A percentile compares a stretch with the other conserved stretches of the same genome.
Evolutionary conservation across 1,140 invertebrate species (phyloP).

Genomic region (Thereuonema tuberculata): DNA sequence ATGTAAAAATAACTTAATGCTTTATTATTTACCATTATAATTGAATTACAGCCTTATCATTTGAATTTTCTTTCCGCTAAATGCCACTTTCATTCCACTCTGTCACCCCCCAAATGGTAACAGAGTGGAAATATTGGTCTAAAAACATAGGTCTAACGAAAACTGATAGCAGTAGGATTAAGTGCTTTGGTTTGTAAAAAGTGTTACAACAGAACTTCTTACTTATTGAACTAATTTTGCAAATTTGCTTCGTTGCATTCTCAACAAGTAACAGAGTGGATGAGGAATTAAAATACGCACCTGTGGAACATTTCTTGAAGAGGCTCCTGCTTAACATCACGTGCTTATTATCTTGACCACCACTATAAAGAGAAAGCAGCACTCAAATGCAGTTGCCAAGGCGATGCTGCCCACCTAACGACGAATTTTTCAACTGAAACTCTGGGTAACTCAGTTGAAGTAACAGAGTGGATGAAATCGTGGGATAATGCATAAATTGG

Average conservation of each 20-base stretch:
- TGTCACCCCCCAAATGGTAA: too few relatives aligned
- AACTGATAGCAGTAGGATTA: not conserved
- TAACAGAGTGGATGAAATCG: too few relatives aligned
- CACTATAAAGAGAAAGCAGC: too few relatives aligned
- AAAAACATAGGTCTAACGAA: not conserved
- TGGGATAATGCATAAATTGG: too few relatives aligned
- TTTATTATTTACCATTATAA: too few relatives aligned
- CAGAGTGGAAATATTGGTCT: not conserved
- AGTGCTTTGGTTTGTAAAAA: not conserved
- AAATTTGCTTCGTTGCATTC: not conserved
- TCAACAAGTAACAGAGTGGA: not conserved
- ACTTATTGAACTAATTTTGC: not conserved
- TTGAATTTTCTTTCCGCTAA: not conserved
- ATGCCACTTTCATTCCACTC: too few relatives aligned
- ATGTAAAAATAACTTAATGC: not conserved
- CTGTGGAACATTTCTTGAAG: not conserved
- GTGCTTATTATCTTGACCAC: too few relatives aligned
- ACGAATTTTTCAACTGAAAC: too few relatives aligned
- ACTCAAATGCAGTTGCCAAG: too few relatives aligned
- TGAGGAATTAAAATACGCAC: not conserved
- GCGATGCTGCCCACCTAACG: too few relatives aligned
- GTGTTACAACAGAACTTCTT: not conserved
- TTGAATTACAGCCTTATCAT: not conserved
- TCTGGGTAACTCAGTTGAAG: too few relatives aligned
- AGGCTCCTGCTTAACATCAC: too few relatives aligned